These are phyloP conservation scores for Neoniphon sammara DNA, from an alignment of 2,797 vertebrate species.

Conservation along the genomic window DNA sequence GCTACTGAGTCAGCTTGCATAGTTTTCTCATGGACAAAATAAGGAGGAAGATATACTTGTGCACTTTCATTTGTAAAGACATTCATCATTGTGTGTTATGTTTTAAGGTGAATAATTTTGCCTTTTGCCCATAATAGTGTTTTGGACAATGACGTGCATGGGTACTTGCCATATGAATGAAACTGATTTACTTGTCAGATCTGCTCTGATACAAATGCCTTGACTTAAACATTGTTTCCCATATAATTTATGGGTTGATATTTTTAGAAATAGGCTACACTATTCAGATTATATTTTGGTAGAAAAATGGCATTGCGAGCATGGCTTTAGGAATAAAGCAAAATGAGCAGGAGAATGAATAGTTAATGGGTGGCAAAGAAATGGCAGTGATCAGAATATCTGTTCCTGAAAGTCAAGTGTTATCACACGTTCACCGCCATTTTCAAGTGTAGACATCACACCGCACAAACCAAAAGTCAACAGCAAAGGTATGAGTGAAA, in stretches of 20 bases:
- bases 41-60: background rate
- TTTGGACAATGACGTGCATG: background rate
- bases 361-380: background rate
- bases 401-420: slow-evolving; percentile 33
- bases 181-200: slow-evolving; percentile 27
- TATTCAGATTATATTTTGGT: background rate
- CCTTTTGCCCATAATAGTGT: background rate
- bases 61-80: background rate
- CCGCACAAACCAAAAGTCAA: slow-evolving; percentile 23
- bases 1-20: background rate
- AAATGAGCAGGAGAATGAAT: slow-evolving; percentile 25
- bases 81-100: slow-evolving; percentile 4
- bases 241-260: background rate
- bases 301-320: background rate
- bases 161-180: slow-evolving; percentile 17
- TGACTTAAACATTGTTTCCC: slow-evolving; percentile 17
- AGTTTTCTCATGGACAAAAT: background rate
- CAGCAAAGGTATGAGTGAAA: slow-evolving; percentile 4
- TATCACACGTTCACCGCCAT: slow-evolving; percentile 60
- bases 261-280: background rate
- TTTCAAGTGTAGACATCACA: slow-evolving; percentile 36
- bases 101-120: background rate
- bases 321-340: background rate
- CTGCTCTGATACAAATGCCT: background rate
- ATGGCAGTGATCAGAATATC: slow-evolving; percentile 22